Conservation (phyloP, 2,113 vertebrate species). For the Hyperoodon ampullatus region DNA sequence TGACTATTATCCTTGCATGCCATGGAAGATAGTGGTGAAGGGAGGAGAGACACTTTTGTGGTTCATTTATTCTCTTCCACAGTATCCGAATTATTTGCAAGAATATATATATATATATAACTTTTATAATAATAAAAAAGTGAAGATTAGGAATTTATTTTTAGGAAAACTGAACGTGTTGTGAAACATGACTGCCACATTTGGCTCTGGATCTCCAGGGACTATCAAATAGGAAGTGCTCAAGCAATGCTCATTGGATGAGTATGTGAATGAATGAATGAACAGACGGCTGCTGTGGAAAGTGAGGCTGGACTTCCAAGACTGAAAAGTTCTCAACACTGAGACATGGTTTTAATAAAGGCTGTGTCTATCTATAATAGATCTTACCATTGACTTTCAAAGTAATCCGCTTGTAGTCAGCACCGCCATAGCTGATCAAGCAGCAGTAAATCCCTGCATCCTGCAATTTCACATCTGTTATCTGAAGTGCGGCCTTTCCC, state of each 20-base stretch:
- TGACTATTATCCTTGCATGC: not conserved
- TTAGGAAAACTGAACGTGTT: not conserved
- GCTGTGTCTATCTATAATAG: not conserved
- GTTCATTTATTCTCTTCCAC: constrained; percentile 13
- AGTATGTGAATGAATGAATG: not conserved
- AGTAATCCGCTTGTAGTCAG: constrained; percentile 90
- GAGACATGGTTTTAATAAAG: not conserved
- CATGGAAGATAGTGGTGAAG: not conserved
- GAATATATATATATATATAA: not conserved
- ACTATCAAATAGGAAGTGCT: not conserved
- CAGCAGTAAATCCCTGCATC: constrained; percentile 92
- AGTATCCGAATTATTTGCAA: constrained; percentile 29
- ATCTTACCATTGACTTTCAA: constrained; percentile 90
- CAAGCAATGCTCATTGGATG: not conserved
- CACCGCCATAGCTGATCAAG: constrained; percentile 85
- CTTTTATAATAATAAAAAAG: constrained; percentile 2
- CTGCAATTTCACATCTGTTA: constrained; percentile 86
- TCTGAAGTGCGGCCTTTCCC: constrained; percentile 87
- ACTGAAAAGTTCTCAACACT: not conserved
- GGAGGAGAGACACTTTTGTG: not conserved
- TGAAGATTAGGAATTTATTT: constrained; percentile 5
- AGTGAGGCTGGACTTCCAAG: not conserved
- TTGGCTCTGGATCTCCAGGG: not conserved
- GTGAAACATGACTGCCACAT: not conserved
- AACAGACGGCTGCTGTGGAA: not conserved